A percentile compares a stretch with the other conserved stretches of the same genome.
phyloP scores from a whole-genome alignment of 2,888 invertebrate genomes.

The Alsophila aescularia region DNA sequence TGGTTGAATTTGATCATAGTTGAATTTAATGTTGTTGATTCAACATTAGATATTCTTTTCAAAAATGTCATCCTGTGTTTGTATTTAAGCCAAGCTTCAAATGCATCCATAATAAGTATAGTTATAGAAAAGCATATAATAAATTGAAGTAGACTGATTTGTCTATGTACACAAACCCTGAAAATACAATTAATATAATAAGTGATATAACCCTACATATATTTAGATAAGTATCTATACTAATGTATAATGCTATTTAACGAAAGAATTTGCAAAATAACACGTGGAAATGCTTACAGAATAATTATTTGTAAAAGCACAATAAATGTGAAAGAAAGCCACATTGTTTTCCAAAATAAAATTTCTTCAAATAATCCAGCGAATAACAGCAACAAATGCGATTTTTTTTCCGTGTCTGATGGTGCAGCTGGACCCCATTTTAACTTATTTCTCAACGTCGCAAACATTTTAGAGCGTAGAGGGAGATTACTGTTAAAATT shows the following conservation, averaged over 20 bases:
- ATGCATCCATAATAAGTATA: constrained; percentile 62
- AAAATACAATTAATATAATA: too few relatives aligned
- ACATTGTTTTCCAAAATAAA: constrained; percentile 74
- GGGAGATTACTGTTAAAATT: too few relatives aligned
- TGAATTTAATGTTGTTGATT: constrained; percentile 53
- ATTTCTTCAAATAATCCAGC: constrained; percentile 72
- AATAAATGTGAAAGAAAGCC: constrained; percentile 68
- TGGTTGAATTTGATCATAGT: constrained; percentile 43
- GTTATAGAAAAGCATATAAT: constrained; percentile 53
- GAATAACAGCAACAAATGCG: constrained; percentile 58
- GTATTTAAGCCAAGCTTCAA: constrained; percentile 74
- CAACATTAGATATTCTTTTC: constrained; percentile 59
- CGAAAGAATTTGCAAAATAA: too few relatives aligned
- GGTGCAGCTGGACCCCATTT: constrained; percentile 60
- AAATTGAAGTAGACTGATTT: constrained; percentile 66
- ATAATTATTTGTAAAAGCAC: constrained; percentile 59
- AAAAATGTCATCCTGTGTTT: constrained; percentile 74
- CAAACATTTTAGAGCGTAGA: constrained; percentile 58
- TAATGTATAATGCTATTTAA: too few relatives aligned
- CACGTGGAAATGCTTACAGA: constrained; percentile 62
- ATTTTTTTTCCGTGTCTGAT: constrained; percentile 55
- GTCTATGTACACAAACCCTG: constrained; percentile 64
- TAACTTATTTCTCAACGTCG: constrained; percentile 58
- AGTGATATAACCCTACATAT: too few relatives aligned
- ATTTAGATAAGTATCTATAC: too few relatives aligned